These are phyloP conservation scores for Epinephelus cyanopodus DNA, from an alignment of 2,113 vertebrate genomes.

Conservation along the genomic window DNA sequence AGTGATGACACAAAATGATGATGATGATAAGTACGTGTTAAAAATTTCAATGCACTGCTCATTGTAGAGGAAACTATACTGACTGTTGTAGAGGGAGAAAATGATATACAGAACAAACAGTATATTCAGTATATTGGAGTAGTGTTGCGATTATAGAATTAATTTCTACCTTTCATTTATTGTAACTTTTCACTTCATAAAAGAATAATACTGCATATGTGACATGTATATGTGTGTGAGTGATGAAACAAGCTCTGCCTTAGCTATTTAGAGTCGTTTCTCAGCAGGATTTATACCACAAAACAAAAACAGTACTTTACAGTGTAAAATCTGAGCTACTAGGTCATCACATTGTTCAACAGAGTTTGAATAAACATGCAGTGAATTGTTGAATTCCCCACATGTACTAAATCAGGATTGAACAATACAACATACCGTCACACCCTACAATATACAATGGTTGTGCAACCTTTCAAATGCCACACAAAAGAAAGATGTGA, in stretches of 20 bases:
- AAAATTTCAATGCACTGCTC: too few relatives aligned
- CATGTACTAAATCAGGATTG: neutral
- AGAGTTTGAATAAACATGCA: conserved; percentile 14
- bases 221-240: too few relatives aligned
- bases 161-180: neutral
- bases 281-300: neutral
- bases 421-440: neutral
- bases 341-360: neutral
- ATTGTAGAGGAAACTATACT: too few relatives aligned
- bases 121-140: neutral
- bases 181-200: neutral
- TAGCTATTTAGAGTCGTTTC: neutral
- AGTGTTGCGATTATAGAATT: neutral
- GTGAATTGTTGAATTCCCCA: neutral
- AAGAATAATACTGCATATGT: neutral
- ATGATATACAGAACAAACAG: too few relatives aligned
- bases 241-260: neutral
- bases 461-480: neutral
- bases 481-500: conserved; percentile 26
- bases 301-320: conserved; percentile 10
- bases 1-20: too few relatives aligned
- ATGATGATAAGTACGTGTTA: too few relatives aligned
- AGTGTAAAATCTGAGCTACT: neutral
- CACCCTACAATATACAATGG: neutral
- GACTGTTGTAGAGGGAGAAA: too few relatives aligned